These are phyloP conservation scores for Onthophagus sagittarius DNA, from an alignment of 2,888 invertebrate genomes.

Conservation along the genomic window DNA sequence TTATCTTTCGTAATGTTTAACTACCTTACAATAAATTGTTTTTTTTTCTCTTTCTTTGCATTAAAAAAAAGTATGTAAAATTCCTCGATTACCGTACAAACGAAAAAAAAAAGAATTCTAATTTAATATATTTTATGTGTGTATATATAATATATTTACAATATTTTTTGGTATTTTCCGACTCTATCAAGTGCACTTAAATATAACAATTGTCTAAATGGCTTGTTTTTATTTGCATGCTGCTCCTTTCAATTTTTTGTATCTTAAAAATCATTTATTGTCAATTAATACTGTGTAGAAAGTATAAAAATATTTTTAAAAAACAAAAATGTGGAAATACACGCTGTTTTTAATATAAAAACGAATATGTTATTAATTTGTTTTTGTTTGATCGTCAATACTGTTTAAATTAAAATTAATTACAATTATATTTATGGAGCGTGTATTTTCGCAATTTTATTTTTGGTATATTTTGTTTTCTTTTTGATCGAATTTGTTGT, in stretches of 20 bases:
- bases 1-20: slow-evolving; percentile 14
- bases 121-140: slow-evolving; percentile 7
- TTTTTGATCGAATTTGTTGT: no score
- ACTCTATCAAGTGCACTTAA: slow-evolving; percentile 32
- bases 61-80: slow-evolving; percentile 22
- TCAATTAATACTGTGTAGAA: slow-evolving; percentile 15
- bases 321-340: background rate
- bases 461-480: no score
- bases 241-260: slow-evolving; percentile 13
- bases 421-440: no score
- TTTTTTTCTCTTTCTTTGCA: slow-evolving; percentile 12
- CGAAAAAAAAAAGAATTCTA: slow-evolving; percentile 18
- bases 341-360: slow-evolving; percentile 3
- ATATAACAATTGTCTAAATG: slow-evolving; percentile 25
- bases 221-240: slow-evolving; percentile 16
- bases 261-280: slow-evolving; percentile 13
- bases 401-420: background rate
- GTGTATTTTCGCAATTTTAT: no score
- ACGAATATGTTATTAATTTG: background rate
- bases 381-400: background rate
- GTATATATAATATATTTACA: slow-evolving; percentile 20
- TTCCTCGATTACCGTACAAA: slow-evolving; percentile 14
- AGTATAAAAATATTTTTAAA: background rate
- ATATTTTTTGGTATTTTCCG: slow-evolving; percentile 26
- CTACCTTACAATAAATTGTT: background rate